Conservation (phyloP, 1,140 invertebrate genomes). For the Phortica variegata region DNA sequence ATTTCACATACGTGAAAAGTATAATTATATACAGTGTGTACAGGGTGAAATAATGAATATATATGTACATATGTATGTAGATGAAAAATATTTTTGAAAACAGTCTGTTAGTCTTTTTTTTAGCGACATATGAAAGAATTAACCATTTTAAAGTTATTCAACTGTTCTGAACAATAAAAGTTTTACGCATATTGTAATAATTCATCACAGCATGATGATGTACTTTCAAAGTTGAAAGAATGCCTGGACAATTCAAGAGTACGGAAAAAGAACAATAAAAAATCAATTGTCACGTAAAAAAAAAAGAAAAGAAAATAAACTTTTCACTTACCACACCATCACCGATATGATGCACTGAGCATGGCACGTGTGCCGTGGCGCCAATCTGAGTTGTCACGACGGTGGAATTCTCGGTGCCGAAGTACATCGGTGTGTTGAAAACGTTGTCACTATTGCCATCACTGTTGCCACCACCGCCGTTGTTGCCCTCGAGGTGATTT, state of each 20-base stretch:
- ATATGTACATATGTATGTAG: too few relatives aligned
- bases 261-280: constrained; percentile 1
- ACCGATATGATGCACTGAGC: constrained; percentile 79
- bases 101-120: too few relatives aligned
- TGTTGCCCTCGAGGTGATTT: constrained; percentile 26
- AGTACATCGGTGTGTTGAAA: constrained; percentile 63
- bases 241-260: constrained; percentile 2
- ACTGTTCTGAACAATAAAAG: too few relatives aligned
- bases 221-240: background rate
- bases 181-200: constrained; percentile 31
- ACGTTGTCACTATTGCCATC: constrained; percentile 39
- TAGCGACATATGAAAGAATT: too few relatives aligned
- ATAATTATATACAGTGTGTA: too few relatives aligned
- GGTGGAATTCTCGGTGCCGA: constrained; percentile 80
- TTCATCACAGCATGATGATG: background rate
- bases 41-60: too few relatives aligned
- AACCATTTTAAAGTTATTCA: too few relatives aligned
- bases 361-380: constrained; percentile 77
- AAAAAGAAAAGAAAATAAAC: constrained; percentile 1
- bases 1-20: too few relatives aligned
- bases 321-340: constrained; percentile 76
- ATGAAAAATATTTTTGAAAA: too few relatives aligned
- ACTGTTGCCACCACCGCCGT: constrained; percentile 15
- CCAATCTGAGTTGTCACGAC: constrained; percentile 78
- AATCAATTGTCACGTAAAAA: too few relatives aligned